Percentiles rank a stretch among this genome's conserved stretches.
Conservation (phyloP, 1,140 invertebrate species). For the Drosophila bifasciata region DNA sequence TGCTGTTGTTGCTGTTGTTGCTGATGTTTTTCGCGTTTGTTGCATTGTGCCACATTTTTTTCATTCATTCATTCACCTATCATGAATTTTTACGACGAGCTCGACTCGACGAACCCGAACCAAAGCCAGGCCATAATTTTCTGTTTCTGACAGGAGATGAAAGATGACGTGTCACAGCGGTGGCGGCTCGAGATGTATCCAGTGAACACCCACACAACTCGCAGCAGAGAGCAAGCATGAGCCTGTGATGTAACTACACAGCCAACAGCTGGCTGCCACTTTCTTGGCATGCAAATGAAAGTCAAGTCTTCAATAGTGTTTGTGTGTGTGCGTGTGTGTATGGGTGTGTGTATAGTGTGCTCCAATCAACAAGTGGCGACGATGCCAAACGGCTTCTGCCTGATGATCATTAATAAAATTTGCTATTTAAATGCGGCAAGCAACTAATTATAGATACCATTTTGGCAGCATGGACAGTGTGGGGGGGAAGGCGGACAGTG, state of each 20-base stretch:
- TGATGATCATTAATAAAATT: slow-evolving; percentile 55
- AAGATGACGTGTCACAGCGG: slow-evolving; percentile 57
- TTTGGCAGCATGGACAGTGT: slow-evolving; percentile 40
- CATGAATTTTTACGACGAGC: slow-evolving; percentile 16
- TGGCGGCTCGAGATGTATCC: slow-evolving; percentile 1
- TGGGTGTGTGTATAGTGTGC: slow-evolving; percentile 7
- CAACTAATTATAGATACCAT: slow-evolving; percentile 66
- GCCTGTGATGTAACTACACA: slow-evolving; percentile 40
- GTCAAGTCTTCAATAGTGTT: neutral
- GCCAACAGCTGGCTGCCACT: slow-evolving; percentile 33
- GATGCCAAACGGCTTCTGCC: slow-evolving; percentile 17
- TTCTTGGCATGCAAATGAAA: slow-evolving; percentile 30
- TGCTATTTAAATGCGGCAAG: slow-evolving; percentile 53
- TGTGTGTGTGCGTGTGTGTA: neutral
- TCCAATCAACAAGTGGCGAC: slow-evolving; percentile 57
- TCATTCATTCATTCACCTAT: slow-evolving; percentile 40
- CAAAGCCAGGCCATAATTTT: slow-evolving; percentile 49
- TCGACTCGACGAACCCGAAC: neutral
- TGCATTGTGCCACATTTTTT: neutral
- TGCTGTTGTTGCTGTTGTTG: too few species aligned
- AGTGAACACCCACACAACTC: slow-evolving; percentile 17
- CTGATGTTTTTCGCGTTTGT: slow-evolving; percentile 21
- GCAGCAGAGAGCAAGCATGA: neutral
- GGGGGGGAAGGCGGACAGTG: too few species aligned
- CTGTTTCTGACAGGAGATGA: slow-evolving; percentile 56